Evolutionary conservation across 2,888 invertebrate species (phyloP).

Genomic region (Drosophila maculinotata): DNA sequence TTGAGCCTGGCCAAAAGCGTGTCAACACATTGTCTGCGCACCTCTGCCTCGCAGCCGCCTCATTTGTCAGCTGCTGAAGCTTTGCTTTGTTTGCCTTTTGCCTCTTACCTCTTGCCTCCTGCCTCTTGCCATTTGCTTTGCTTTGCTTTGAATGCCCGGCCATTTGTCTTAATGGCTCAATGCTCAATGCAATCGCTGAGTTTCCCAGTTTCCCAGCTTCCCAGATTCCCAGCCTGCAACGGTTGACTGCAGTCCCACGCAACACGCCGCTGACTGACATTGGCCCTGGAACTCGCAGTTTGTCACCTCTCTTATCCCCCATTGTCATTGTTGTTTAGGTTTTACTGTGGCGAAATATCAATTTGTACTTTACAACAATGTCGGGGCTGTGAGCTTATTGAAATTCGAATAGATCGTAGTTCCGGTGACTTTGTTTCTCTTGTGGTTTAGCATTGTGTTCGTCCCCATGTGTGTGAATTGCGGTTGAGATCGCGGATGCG

Average conservation of each 20-base stretch:
- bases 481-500: constrained; percentile 67
- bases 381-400: constrained; percentile 62
- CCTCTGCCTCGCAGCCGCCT: constrained; percentile 46
- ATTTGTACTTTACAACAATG: constrained; percentile 67
- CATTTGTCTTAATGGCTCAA: constrained; percentile 79
- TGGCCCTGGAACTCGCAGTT: constrained; percentile 56
- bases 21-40: constrained; percentile 75
- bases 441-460: constrained; percentile 12
- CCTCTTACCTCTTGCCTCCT: too few relatives aligned
- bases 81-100: constrained; percentile 61
- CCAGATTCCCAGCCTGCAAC: constrained; percentile 43
- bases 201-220: constrained; percentile 39
- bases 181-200: constrained; percentile 67
- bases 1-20: constrained; percentile 66
- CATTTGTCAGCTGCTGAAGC: constrained; percentile 70
- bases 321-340: constrained; percentile 52
- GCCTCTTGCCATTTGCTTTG: constrained; percentile 44
- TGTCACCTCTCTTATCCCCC: constrained; percentile 67
- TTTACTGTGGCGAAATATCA: constrained; percentile 68
- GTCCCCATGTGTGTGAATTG: constrained; percentile 34
- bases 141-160: constrained; percentile 48
- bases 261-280: constrained; percentile 63
- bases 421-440: constrained; percentile 56
- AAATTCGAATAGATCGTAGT: constrained; percentile 71
- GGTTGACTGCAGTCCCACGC: constrained; percentile 73